These are phyloP conservation scores for Lophura swinhoii DNA, from an alignment of 2,797 vertebrate species.

Conservation along the genomic window DNA sequence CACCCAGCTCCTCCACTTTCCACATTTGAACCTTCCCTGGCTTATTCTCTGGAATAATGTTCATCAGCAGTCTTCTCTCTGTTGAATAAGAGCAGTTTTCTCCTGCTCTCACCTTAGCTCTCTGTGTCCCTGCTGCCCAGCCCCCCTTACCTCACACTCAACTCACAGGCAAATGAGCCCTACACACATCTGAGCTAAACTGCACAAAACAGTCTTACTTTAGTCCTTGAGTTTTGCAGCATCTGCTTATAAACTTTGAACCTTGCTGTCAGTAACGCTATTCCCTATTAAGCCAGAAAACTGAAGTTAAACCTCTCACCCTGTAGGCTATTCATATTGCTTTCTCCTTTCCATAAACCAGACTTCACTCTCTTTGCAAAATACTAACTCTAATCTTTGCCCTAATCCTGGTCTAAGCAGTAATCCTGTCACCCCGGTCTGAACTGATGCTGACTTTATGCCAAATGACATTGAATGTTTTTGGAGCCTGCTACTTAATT, in stretches of 20 bases:
- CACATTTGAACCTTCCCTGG: background rate
- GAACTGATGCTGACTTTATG: background rate
- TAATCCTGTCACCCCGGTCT: background rate
- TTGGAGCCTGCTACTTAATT: background rate
- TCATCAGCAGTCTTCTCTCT: background rate
- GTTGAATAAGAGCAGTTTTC: background rate
- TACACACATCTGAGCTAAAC: background rate
- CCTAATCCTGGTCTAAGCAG: background rate
- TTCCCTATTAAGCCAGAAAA: background rate
- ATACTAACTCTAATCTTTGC: background rate
- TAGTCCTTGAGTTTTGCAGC: background rate
- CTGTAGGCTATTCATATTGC: rapidly evolving
- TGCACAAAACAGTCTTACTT: background rate
- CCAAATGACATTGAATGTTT: background rate
- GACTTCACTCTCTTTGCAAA: background rate
- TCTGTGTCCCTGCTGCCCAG: background rate
- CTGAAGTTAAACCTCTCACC: background rate
- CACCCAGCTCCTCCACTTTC: background rate
- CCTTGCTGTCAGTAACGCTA: background rate
- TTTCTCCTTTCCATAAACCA: background rate
- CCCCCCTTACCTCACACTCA: background rate
- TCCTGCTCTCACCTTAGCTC: background rate
- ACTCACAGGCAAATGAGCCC: background rate
- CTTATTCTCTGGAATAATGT: background rate
- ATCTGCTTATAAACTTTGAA: background rate